These are phyloP conservation scores for Eira barbara DNA, from an alignment of 2,113 vertebrate genomes.

Conservation along the genomic window DNA sequence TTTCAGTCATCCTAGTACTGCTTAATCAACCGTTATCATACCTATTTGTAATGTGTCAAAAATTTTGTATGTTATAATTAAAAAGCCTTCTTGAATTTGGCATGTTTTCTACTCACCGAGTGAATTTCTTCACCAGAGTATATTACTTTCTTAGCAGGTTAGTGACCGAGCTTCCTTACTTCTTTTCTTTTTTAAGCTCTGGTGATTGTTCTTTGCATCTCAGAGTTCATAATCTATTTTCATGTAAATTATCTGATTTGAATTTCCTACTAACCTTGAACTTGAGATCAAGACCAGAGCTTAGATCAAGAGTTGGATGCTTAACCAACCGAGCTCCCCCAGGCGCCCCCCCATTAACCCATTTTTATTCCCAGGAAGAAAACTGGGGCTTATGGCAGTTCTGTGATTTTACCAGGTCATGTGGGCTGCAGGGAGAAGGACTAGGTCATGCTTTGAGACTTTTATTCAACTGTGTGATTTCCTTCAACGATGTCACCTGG, in stretches of 20 bases:
- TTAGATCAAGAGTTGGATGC: neutral
- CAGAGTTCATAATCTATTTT: neutral
- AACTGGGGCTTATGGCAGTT: neutral
- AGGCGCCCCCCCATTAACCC: neutral
- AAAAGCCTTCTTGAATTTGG: neutral
- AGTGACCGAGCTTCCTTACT: neutral
- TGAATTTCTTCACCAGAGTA: neutral
- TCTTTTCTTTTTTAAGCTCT: neutral
- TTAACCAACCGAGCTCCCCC: neutral
- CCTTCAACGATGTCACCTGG: neutral
- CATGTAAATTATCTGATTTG: neutral
- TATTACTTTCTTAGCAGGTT: neutral
- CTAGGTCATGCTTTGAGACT: neutral
- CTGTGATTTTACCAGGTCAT: neutral
- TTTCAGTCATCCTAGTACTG: neutral
- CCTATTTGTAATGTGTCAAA: constrained; percentile 7
- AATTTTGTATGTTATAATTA: neutral
- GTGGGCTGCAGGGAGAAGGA: neutral
- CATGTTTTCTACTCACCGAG: neutral
- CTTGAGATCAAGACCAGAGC: neutral
- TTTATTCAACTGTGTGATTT: neutral
- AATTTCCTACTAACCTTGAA: neutral
- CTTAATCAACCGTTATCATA: neutral
- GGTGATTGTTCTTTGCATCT: neutral
- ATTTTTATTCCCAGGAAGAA: neutral